A percentile compares a stretch with the other conserved stretches of the same genome.
These are phyloP conservation scores for Periparus ater DNA, from an alignment of 2,797 vertebrate genomes.

Conservation along the genomic window DNA sequence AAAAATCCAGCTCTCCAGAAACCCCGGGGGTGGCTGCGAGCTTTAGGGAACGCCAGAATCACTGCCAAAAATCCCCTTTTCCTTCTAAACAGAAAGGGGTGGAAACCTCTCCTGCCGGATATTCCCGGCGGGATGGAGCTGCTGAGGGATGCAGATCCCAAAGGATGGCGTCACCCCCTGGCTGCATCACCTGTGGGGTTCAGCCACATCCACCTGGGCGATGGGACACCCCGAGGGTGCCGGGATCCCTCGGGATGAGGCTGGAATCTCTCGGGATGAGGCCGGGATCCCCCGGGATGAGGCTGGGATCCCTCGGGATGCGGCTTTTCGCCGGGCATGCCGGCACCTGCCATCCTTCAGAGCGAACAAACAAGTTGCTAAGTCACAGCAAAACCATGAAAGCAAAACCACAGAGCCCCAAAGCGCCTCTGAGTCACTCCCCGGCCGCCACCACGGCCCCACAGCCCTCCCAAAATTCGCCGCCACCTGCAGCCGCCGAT, in stretches of 20 bases:
- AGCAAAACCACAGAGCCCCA: slow-evolving; percentile 82
- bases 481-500: slow-evolving; percentile 70
- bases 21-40: fast-evolving
- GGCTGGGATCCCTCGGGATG: neutral
- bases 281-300: neutral
- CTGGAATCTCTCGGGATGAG: too few species aligned
- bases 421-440: slow-evolving; percentile 78
- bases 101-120: neutral
- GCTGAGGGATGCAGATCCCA: neutral
- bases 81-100: neutral
- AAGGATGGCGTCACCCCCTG: fast-evolving
- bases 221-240: fast-evolving
- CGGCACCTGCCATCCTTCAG: neutral
- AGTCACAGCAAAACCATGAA: slow-evolving; percentile 81
- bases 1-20: neutral
- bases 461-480: slow-evolving; percentile 65
- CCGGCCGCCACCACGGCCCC: slow-evolving; percentile 52
- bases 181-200: neutral
- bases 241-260: neutral
- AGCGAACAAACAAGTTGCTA: slow-evolving; percentile 1
- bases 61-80: neutral
- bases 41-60: neutral
- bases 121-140: neutral
- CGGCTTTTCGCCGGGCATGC: neutral
- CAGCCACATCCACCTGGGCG: neutral